Conservation (phyloP, 2,797 vertebrate genomes). For the Enteromius treurensis region DNA sequence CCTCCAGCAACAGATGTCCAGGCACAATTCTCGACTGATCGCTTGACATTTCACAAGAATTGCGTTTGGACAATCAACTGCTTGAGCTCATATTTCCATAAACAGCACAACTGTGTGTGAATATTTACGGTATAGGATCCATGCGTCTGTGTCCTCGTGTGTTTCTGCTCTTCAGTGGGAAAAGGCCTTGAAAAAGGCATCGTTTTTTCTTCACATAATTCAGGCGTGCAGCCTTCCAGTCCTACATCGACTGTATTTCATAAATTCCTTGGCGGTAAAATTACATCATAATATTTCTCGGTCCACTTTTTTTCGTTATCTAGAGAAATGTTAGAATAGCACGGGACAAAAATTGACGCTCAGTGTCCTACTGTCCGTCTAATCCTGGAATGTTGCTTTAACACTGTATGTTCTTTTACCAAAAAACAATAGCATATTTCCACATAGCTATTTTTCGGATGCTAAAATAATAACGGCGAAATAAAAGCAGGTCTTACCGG, state of each 20-base stretch:
- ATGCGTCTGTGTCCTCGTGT: slow-evolving; percentile 10
- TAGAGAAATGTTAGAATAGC: neutral
- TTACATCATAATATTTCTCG: neutral
- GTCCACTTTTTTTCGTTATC: slow-evolving; percentile 34
- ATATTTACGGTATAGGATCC: slow-evolving; percentile 12
- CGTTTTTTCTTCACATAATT: slow-evolving; percentile 9
- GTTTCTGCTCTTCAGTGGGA: slow-evolving; percentile 11
- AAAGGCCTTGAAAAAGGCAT: slow-evolving; percentile 35
- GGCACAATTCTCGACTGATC: slow-evolving; percentile 92
- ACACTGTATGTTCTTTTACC: neutral
- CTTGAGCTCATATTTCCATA: slow-evolving; percentile 51
- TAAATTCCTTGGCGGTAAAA: neutral
- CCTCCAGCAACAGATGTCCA: slow-evolving; percentile 98
- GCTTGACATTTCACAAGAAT: slow-evolving; percentile 94
- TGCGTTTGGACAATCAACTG: slow-evolving; percentile 99
- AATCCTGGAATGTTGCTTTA: slow-evolving; percentile 13
- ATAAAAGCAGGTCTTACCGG: slow-evolving; percentile 9
- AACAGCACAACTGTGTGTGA: slow-evolving; percentile 10
- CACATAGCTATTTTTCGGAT: neutral
- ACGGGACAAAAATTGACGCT: neutral
- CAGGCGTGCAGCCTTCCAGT: neutral
- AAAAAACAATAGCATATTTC: slow-evolving; percentile 25
- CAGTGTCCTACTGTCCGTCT: neutral
- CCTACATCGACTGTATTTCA: neutral
- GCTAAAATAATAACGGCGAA: neutral